Evolutionary conservation across 53 echinoderm and acorn worm genomes (phyloP).

Genomic region (Paelopatides confundens): DNA sequence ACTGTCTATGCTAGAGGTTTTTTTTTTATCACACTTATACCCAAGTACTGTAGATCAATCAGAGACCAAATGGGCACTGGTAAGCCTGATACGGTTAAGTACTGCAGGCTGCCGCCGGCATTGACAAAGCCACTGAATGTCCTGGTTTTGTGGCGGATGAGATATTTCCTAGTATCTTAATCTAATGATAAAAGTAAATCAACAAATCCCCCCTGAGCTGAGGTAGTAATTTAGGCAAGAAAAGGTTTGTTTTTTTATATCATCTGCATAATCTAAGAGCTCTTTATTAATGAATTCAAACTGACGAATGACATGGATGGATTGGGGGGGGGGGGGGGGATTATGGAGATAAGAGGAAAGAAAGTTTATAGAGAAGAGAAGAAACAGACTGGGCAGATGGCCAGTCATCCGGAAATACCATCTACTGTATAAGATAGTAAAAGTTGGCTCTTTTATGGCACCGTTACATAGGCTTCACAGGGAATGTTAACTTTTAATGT

Average conservation of each 20-base stretch:
- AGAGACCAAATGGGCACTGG: not conserved
- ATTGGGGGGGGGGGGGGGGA: not conserved
- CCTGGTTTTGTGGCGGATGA: conserved; percentile 3
- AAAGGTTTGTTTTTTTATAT: conserved; percentile 41
- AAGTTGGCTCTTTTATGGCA: not conserved
- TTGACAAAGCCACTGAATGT: conserved; percentile 16
- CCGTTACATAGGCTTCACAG: not conserved
- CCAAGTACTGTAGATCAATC: conserved; percentile 2
- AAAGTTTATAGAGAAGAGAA: not conserved
- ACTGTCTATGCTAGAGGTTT: conserved; percentile 7
- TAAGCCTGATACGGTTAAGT: not conserved
- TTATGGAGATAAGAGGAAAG: not conserved
- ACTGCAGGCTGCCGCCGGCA: not conserved
- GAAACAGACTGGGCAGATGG: conserved; percentile 15
- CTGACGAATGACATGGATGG: not conserved
- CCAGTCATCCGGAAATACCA: conserved; percentile 18
- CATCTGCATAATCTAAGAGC: conserved; percentile 16
- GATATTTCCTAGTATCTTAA: conserved; percentile 23
- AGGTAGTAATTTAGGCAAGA: not conserved
- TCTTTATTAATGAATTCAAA: not conserved
- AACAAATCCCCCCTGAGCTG: not conserved
- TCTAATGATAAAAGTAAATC: conserved; percentile 31
- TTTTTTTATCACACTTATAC: conserved; percentile 35
- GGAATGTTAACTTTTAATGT: not conserved
- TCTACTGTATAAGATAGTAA: not conserved